phyloP scores from a whole-genome alignment of 2,113 vertebrate genomes.

The Hippocampus zosterae region DNA sequence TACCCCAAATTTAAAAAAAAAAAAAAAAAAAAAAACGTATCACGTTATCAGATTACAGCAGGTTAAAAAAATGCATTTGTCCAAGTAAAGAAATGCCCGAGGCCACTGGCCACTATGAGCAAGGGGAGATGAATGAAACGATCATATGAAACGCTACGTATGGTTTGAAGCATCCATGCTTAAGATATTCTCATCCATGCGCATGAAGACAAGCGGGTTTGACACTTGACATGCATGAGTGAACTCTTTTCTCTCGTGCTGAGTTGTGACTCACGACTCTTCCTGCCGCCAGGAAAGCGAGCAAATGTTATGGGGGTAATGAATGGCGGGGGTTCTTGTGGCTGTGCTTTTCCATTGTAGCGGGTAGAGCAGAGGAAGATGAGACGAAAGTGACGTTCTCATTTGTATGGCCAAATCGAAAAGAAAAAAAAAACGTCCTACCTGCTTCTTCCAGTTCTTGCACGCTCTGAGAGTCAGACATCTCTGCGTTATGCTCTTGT shows the following conservation, averaged over 20 bases:
- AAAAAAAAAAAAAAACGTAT: too few species aligned
- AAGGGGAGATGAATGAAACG: not conserved
- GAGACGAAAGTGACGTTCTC: not conserved
- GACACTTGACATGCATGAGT: conserved; percentile 4
- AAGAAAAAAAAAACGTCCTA: too few species aligned
- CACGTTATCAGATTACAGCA: too few species aligned
- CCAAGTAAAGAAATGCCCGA: not conserved
- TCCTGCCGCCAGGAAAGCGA: not conserved
- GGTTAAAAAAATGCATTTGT: not conserved
- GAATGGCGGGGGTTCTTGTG: conserved; percentile 1
- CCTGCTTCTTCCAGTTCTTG: too few species aligned
- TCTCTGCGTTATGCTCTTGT: too few species aligned
- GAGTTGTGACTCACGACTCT: conserved; percentile 41
- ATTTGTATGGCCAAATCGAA: too few species aligned
- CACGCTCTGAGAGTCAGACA: too few species aligned
- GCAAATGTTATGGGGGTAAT: not conserved
- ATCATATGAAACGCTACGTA: not conserved
- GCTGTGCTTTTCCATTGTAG: not conserved
- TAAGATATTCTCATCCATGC: not conserved
- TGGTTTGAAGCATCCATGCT: not conserved
- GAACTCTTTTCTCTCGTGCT: conserved; percentile 12
- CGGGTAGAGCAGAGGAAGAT: not conserved
- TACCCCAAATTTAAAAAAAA: too few species aligned
- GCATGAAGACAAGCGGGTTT: not conserved
- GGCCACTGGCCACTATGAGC: not conserved